Evolutionary conservation across 2,113 vertebrate species (phyloP).

Genomic region (Oplegnathus fasciatus): DNA sequence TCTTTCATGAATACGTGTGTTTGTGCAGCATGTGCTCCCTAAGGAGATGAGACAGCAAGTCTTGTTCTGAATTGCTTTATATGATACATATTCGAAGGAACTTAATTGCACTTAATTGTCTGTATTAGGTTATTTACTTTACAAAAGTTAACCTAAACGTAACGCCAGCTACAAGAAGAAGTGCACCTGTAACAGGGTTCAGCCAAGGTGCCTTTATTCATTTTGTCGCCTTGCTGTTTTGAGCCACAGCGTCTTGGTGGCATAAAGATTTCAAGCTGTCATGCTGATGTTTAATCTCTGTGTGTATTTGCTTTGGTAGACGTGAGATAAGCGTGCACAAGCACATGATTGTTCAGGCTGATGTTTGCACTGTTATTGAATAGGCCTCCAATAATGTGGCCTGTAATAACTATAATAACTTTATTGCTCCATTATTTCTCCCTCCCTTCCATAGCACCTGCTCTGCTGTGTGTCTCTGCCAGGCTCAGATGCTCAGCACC

Average conservation of each 20-base stretch:
- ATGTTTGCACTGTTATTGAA: conserved; percentile 36
- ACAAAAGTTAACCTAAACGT: neutral
- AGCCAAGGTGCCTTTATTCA: neutral
- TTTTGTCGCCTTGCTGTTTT: neutral
- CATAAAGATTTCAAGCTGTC: conserved; percentile 2
- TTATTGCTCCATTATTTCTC: neutral
- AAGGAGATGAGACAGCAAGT: conserved; percentile 31
- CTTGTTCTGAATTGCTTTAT: conserved; percentile 25
- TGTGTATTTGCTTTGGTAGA: conserved; percentile 43
- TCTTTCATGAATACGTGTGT: conserved; percentile 54
- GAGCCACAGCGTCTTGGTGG: neutral
- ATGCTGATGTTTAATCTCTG: conserved; percentile 37
- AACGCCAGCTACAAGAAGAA: neutral
- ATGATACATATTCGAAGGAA: too few relatives aligned
- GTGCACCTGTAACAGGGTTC: neutral
- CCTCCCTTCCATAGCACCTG: neutral
- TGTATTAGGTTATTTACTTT: neutral
- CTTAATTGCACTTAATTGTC: neutral
- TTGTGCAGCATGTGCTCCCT: conserved; percentile 46
- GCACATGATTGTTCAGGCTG: conserved; percentile 5
- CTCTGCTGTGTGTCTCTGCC: neutral
- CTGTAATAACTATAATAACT: neutral
- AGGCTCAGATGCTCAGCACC: too few relatives aligned
- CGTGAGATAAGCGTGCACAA: neutral
- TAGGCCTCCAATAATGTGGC: neutral